phyloP scores from a whole-genome alignment of 2,888 invertebrate genomes.

The Sphaerophoria rueppellii region DNA sequence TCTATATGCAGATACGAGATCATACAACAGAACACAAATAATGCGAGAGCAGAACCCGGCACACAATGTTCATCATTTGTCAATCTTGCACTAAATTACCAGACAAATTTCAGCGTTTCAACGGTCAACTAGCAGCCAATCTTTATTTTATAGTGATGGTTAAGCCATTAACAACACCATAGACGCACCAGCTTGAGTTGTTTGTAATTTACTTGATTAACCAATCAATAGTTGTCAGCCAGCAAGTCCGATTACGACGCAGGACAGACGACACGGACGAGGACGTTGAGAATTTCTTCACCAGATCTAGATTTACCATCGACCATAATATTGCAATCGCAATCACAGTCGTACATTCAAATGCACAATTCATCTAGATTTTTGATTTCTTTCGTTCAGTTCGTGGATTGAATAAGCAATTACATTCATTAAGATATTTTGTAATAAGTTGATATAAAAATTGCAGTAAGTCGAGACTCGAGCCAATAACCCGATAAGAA shows the following conservation, averaged over 20 bases:
- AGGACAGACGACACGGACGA: too few relatives aligned
- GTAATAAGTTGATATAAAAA: constrained; percentile 62
- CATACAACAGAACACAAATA: constrained; percentile 37
- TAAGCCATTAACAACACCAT: constrained; percentile 53
- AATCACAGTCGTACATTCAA: constrained; percentile 25
- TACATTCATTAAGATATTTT: constrained; percentile 71
- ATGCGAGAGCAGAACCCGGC: constrained; percentile 54
- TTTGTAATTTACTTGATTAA: constrained; percentile 59
- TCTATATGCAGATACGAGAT: constrained; percentile 28
- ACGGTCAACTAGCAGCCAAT: not conserved
- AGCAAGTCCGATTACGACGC: not conserved
- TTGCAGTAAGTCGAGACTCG: constrained; percentile 57
- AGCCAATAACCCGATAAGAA: constrained; percentile 64
- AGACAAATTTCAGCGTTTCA: constrained; percentile 45
- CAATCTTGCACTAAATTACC: constrained; percentile 46
- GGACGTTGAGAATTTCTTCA: constrained; percentile 30
- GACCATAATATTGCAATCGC: not conserved
- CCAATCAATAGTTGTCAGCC: constrained; percentile 47
- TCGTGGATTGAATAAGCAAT: constrained; percentile 72
- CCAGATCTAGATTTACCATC: not conserved
- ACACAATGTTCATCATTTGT: constrained; percentile 45
- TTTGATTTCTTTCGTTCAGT: constrained; percentile 67
- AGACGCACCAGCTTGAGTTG: constrained; percentile 32
- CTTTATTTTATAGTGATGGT: too few relatives aligned
- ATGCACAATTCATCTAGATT: constrained; percentile 68